Evolutionary conservation across 1,140 invertebrate species (phyloP).

Genomic region (Lineus longissimus): DNA sequence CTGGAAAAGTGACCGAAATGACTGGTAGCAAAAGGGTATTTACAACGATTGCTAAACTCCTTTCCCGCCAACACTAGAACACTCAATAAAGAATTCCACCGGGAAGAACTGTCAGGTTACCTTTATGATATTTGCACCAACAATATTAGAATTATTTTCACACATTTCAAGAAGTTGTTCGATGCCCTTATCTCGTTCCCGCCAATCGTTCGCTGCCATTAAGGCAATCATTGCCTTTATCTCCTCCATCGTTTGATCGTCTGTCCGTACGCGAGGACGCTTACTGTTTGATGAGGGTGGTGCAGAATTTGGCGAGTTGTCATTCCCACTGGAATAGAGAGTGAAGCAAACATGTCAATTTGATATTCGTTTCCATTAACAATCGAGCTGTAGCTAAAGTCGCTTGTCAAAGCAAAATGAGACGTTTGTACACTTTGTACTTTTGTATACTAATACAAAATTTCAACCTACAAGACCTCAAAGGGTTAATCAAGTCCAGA

Average conservation of each 20-base stretch:
- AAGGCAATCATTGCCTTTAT: constrained; percentile 39
- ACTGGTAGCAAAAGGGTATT: too few species aligned
- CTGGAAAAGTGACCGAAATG: too few species aligned
- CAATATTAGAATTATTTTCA: constrained; percentile 33
- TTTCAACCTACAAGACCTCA: too few species aligned
- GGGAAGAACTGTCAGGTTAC: constrained; percentile 17
- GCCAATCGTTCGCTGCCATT: constrained; percentile 45
- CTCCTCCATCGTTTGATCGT: constrained; percentile 44
- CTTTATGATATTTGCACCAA: constrained; percentile 41
- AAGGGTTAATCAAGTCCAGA: too few species aligned
- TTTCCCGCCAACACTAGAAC: background rate
- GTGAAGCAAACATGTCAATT: background rate
- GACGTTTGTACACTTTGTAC: too few species aligned
- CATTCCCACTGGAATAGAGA: constrained; percentile 3
- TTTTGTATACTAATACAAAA: too few species aligned
- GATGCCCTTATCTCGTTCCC: constrained; percentile 43
- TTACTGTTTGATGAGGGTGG: constrained; percentile 19
- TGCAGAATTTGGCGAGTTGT: background rate
- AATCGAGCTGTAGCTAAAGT: too few species aligned
- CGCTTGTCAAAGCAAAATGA: too few species aligned
- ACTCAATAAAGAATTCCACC: too few species aligned
- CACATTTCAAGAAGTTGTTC: constrained; percentile 40
- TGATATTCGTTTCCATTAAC: too few species aligned
- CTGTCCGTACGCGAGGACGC: constrained; percentile 25
- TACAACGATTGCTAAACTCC: background rate